Base-by-base conservation (phyloP, 2,888 invertebrate species). In the Drosophila pseudotalamancana region DNA sequence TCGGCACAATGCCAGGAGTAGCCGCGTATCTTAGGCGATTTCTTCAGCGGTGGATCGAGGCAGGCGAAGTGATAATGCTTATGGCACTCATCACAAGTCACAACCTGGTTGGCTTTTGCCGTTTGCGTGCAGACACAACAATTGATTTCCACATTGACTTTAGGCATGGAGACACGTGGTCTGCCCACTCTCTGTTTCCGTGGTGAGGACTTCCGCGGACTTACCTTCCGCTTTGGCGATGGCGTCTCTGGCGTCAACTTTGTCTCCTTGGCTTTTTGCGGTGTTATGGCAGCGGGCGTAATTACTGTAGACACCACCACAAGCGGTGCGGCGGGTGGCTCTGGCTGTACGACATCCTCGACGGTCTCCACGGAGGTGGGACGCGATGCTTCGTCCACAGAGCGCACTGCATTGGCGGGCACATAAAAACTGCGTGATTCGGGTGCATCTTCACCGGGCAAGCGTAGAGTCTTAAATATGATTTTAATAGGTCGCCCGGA, bases 1-100 rank as follows among this genome's bases (percentile, higher is more conserved):
- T 97, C 97, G 48, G 97, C 97, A 92, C 98, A 98, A 91, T 97
- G 97, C 98, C 98, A 98, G 11, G 97, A 97, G 90, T 98, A 98
- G 27, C 98, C 98, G 53, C 97, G 94, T 86, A 96, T 95, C 93
- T 98, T 98, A 1, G 98, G 98, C 62, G 97, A 96, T 91, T 97
- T 97, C 91, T 97, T 98, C 11, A 97, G 93, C 11, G 98, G 98
- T 46, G 98, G 98, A 91, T 97, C 97, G 85, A 98, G 93, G 91
- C 98, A 98, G 65, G 95, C 94, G 91, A 98, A 98, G 92, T 98
- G 98, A 92, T 97, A 98, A 82, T 95, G 94, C 89, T 96, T 95
- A 88, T 93, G 93, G 91, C 98, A 98, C 90, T 97, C 97, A 92
- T 98, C 98, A 91, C 98, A 98, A 90, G 97, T 97, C 88, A 67